Base-by-base conservation (phyloP, 2,797 vertebrate species). In the Chromobotia macracanthus region DNA sequence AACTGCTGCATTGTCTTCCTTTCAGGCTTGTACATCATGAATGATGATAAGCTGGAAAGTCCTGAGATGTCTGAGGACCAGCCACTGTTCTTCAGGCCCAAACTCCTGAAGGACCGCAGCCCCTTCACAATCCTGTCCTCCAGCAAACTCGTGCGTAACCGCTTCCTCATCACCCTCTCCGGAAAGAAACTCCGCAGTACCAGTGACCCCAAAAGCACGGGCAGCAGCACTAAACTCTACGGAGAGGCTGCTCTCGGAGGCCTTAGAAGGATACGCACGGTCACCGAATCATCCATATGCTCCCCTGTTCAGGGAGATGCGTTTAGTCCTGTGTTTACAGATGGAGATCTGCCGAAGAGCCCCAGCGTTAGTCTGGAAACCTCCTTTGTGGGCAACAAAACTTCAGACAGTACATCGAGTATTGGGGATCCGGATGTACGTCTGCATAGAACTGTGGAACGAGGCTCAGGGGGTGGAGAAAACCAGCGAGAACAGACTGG, bases 121-220 rank as follows among this genome's bases (percentile, higher is more conserved):
- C 95, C 97, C 19, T 97, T 99, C 87, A 96, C 96, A 4, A 95
- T 99, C 86, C 93, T 98, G 86, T 93, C 94, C 61, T 97, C 97
- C 66, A 96, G 96, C 0, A 97, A 95, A 83, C 95, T 97, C 25
- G 96, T 97, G 60, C 97, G 95, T 80, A 95, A 94, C 76, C 95
- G 96, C 63, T 95, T 99, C 87, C 93, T 99, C 81, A 98, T 98
- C 72, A 96, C 96, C 23, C 92, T 99, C 3, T 96, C 98, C 15
- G 97, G 95, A 89, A 99, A 99, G 93, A 99, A 99, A 72, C 92
- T 95, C 53, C 96, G 97, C 79, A 97, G 96, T 86, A 96, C 95
- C 85, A 94, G 94, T n/a, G 97, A 98, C 89, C 94, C 95, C 56
- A 99, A 98, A 93, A 93, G 93, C 9, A 85, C 83, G 23, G 75